Evolutionary conservation across 1,140 invertebrate genomes (phyloP).

Genomic region (Drosophila virilis): DNA sequence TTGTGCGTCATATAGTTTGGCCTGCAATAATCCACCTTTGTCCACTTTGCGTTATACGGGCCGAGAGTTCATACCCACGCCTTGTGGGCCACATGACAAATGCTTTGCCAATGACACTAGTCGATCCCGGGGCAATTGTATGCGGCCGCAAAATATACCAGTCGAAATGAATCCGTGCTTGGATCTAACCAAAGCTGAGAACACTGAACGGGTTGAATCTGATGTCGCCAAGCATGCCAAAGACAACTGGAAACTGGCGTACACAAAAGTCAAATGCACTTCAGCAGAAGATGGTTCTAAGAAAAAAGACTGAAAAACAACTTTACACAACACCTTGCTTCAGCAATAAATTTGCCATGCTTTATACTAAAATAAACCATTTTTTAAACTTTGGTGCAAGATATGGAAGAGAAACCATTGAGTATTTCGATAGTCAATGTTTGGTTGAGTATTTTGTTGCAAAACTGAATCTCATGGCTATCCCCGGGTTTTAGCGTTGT

Average conservation of each 20-base stretch:
- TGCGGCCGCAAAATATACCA: constrained; percentile 19
- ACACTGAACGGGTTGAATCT: background rate
- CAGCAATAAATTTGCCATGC: background rate
- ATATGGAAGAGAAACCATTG: too few relatives aligned
- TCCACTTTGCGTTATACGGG: constrained; percentile 63
- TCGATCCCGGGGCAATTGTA: constrained; percentile 40
- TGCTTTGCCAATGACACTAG: constrained; percentile 55
- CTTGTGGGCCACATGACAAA: constrained; percentile 55
- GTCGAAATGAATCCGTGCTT: constrained; percentile 16
- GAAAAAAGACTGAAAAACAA: too few relatives aligned
- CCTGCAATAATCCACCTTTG: constrained; percentile 57
- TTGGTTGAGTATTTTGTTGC: too few relatives aligned
- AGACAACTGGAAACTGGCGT: constrained; percentile 18
- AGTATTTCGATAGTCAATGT: too few relatives aligned
- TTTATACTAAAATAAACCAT: background rate
- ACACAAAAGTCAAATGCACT: constrained; percentile 6
- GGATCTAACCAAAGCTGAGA: background rate
- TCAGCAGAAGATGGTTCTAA: background rate
- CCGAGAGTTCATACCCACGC: constrained; percentile 61
- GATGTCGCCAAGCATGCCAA: background rate
- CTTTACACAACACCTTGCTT: too few relatives aligned
- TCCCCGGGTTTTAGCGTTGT: too few relatives aligned
- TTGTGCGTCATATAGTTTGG: constrained; percentile 58
- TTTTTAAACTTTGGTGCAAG: too few relatives aligned
- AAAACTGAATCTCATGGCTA: too few relatives aligned